Base-by-base conservation (phyloP, 1,140 invertebrate genomes). In the Brachionus plicatilis region DNA sequence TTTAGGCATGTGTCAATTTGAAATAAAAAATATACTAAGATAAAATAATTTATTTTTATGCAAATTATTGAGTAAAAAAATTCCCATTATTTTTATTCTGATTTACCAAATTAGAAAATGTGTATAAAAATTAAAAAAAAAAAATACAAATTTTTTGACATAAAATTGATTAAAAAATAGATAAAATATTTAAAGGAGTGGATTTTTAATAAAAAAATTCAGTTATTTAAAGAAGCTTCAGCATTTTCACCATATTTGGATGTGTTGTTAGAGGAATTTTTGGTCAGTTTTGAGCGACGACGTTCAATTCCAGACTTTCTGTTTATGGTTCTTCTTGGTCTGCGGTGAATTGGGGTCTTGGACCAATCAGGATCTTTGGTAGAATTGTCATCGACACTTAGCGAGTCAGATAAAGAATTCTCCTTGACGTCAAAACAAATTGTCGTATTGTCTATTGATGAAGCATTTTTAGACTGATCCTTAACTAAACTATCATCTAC, bases 341-440 rank as follows among this genome's bases (percentile, higher is more conserved):
- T 53, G 3, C 37, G 41, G 17, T n/a, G 12, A 20, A 82, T 37
- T 11, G 79, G 79, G 20, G 79, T 82, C 12, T 68, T 60, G 9
- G 65, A 41, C 79, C 79, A 82, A n/a, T 82, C 79, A n/a, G 79
- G 79, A 37, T 82, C 53, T 3, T 37, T 65, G 56, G 17, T 1
- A 2, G 4, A 1, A 68, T 82, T 33, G 11, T 82, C 53, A 3
- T 82, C 53, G 17, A 3, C 79, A 27, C 11, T 6, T 8, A 56
- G 20, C 4, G 50, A 60, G 6, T 60, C 43, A 6, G 27, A 24
- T 2, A 43, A 1, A 17, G 53, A 41, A 65, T 65, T 60, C 50
- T 82, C 79, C 50, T 60, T 68, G n/a, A 53, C 12, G 12, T 82
- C 65, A 14, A 12, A 82, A 43, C 5, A 9, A 37, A 60, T 82